Percentiles rank a stretch among this genome's conserved stretches.
Conservation (phyloP, 2,113 vertebrate species). For the Arenaria interpres region DNA sequence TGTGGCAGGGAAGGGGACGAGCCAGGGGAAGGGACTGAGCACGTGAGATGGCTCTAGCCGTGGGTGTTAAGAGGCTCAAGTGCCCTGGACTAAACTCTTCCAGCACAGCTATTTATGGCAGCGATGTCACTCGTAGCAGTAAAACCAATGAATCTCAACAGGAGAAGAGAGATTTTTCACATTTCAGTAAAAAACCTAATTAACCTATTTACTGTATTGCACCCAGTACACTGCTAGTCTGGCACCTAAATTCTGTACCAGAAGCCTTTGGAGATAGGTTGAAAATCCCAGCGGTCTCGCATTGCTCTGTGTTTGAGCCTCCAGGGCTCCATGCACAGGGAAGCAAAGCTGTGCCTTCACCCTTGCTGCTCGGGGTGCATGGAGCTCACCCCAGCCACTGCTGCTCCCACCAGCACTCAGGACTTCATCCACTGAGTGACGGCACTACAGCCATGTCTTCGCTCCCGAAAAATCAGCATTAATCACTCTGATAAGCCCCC, state of each 20-base stretch:
- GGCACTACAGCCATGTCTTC: not conserved
- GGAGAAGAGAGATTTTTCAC: not conserved
- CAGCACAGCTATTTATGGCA: not conserved
- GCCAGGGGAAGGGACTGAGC: not conserved
- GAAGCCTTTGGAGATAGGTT: not conserved
- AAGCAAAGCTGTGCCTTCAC: not conserved
- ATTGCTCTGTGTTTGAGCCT: not conserved
- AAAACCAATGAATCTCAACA: not conserved
- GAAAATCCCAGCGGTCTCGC: not conserved
- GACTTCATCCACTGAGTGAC: not conserved
- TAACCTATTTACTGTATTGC: not conserved
- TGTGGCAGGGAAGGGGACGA: not conserved
- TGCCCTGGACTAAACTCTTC: not conserved
- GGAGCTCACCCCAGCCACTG: not conserved
- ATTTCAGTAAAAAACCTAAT: not conserved
- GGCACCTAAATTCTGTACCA: not conserved
- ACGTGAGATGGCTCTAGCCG: not conserved
- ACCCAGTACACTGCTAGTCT: not conserved
- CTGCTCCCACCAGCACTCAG: not conserved
- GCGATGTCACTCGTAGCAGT: not conserved
- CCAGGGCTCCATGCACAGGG: not conserved
- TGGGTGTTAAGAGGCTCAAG: not conserved
- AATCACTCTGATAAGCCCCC: not conserved
- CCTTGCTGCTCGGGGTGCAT: not conserved
- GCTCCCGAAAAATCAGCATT: not conserved